Conservation (phyloP, 2,113 vertebrate species). For the Indicator indicator region DNA sequence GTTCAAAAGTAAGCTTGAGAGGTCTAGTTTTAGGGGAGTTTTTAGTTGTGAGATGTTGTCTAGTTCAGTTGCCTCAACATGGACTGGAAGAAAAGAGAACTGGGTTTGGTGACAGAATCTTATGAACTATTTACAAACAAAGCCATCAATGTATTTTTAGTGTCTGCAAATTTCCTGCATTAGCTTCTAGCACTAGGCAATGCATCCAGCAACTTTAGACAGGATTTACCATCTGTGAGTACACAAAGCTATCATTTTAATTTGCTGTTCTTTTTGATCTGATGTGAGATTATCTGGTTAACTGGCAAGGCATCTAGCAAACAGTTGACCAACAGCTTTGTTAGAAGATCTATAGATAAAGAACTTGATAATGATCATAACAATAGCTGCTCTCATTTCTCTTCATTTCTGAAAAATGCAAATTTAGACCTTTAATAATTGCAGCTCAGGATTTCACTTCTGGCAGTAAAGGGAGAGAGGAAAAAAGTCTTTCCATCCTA, state of each 20-base stretch:
- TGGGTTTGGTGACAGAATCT: neutral
- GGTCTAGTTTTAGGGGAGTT: neutral
- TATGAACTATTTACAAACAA: neutral
- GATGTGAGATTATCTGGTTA: neutral
- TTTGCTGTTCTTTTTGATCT: constrained; percentile 7
- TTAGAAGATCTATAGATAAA: neutral
- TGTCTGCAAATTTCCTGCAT: neutral
- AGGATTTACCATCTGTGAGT: neutral
- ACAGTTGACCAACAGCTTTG: constrained; percentile 18
- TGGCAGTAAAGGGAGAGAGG: constrained; percentile 15
- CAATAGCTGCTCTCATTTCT: constrained; percentile 38
- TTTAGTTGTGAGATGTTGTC: neutral
- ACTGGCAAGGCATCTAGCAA: constrained; percentile 1
- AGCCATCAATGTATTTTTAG: neutral
- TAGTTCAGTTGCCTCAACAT: neutral
- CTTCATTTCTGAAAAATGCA: constrained; percentile 56
- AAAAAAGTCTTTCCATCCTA: neutral
- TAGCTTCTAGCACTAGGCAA: neutral
- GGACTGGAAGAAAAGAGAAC: neutral
- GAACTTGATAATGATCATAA: constrained; percentile 4
- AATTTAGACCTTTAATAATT: constrained; percentile 67
- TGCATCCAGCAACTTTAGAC: neutral
- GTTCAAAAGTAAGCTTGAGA: neutral
- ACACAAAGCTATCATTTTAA: neutral
- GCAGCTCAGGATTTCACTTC: constrained; percentile 28